Percentiles rank a stretch among this genome's conserved stretches.
phyloP scores from a whole-genome alignment of 1,140 invertebrate species.

The Hycleus phaleratus region DNA sequence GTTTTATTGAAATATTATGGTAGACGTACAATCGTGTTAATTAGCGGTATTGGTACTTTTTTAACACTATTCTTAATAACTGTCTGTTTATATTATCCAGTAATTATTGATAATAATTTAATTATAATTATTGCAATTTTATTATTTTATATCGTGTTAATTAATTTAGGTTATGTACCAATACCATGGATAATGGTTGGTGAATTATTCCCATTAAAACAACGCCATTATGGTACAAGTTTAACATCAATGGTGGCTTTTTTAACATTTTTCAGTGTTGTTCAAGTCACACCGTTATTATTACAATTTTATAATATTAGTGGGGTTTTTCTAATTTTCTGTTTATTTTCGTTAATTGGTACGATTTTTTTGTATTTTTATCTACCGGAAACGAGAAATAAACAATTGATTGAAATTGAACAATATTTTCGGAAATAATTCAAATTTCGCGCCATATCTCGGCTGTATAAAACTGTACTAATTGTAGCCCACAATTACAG shows the following conservation, averaged over 20 bases:
- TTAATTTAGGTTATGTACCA: conserved; percentile 51
- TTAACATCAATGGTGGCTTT: conserved; percentile 58
- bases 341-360: conserved; percentile 54
- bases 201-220: conserved; percentile 52
- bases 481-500: too few relatives aligned
- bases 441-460: too few relatives aligned
- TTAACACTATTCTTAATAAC: conserved; percentile 28
- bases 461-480: too few relatives aligned
- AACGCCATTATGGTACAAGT: conserved; percentile 52
- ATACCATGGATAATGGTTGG: conserved; percentile 64
- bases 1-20: conserved; percentile 50
- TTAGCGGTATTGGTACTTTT: conserved; percentile 50
- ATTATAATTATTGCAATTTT: too few relatives aligned
- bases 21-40: conserved; percentile 48
- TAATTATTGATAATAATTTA: conserved; percentile 45
- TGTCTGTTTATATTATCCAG: conserved; percentile 21
- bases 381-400: conserved; percentile 74
- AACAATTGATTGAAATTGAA: conserved; percentile 68
- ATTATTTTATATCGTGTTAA: conserved; percentile 46
- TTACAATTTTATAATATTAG: conserved; percentile 49
- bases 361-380: conserved; percentile 55
- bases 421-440: conserved; percentile 39
- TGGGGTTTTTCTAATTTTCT: conserved; percentile 62
- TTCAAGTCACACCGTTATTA: conserved; percentile 60
- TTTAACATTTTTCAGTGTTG: conserved; percentile 58